Evolutionary conservation across 2,113 vertebrate genomes (phyloP), one percentile per base, ranked within the genome.

Genomic region (Ammospiza caudacuta): DNA sequence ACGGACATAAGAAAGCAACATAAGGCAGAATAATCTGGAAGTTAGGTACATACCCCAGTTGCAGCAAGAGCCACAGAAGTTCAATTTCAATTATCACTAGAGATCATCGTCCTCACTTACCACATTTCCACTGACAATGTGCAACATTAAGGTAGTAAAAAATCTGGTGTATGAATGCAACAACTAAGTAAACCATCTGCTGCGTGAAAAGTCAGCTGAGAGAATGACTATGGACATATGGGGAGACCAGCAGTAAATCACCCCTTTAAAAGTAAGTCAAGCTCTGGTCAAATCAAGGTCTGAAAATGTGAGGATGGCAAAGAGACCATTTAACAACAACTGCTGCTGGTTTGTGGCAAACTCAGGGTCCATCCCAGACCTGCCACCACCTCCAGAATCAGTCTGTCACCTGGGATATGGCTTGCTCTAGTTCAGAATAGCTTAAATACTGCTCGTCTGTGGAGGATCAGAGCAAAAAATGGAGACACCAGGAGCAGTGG

Each of bases 101-200:
- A 92, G 63, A 95, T 93, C 55, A 95, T 90, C 70, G 39, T 74
- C 79, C 47, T 85, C 88, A 73, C 64, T 95, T 94, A 92, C 58
- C 84, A 92, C 87, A 83, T 83, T 95, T 95, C 63, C 44, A 78
- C 51, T 67, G 84, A 89, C 91, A 92, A 95, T 49, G 51, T 93
- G 78, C 72, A 90, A 91, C 72, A 95, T 85, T 93, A 93, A 94
- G 90, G 84, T 90, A 95, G 75, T 91, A 91, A 95, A 95, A 95
- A 95, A 94, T 83, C 87, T 95, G 93, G 75, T 94, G 24, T 41
- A 88, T 1, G 19, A 82, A 83, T 80, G 59, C 33, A 44, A 41
- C 47, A 92, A 73, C 63, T 77, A 88, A 67, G 78, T n/a, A 91
- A 97, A 95, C 92, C 94, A 97, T 94, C 96, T 95, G 95, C 92